Conservation (phyloP, 2,797 vertebrate species). For the Lagothrix lagotricha region DNA sequence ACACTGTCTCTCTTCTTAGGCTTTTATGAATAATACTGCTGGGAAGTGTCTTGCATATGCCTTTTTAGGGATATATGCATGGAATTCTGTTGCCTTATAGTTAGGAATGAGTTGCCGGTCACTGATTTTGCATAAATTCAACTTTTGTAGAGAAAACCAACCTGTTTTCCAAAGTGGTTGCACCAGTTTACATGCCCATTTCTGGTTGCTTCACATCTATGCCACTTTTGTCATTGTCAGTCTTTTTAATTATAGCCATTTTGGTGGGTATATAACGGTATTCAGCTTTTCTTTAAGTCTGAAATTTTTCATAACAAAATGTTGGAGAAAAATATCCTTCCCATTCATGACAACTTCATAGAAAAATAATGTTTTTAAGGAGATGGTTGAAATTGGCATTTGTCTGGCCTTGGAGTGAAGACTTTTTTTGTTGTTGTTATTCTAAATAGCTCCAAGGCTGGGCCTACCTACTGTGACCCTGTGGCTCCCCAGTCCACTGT, state of each 20-base stretch:
- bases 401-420: neutral
- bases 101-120: neutral
- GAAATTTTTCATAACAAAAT: neutral
- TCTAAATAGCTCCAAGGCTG: neutral
- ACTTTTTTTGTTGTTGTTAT: neutral
- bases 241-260: neutral
- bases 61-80: neutral
- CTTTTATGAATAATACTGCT: neutral
- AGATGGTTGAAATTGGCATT: neutral
- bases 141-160: neutral
- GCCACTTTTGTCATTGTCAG: neutral
- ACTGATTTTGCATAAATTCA: too few relatives aligned
- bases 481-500: neutral
- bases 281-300: neutral
- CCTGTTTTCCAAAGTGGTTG: neutral
- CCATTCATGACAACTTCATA: neutral
- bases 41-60: neutral
- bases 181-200: neutral
- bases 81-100: neutral
- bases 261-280: neutral
- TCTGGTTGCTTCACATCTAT: neutral
- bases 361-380: neutral
- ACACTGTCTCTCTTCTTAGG: neutral
- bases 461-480: accelerated
- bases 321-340: neutral